Evolutionary conservation across 2,113 vertebrate species (phyloP).

Genomic region (Corythoichthys intestinalis): DNA sequence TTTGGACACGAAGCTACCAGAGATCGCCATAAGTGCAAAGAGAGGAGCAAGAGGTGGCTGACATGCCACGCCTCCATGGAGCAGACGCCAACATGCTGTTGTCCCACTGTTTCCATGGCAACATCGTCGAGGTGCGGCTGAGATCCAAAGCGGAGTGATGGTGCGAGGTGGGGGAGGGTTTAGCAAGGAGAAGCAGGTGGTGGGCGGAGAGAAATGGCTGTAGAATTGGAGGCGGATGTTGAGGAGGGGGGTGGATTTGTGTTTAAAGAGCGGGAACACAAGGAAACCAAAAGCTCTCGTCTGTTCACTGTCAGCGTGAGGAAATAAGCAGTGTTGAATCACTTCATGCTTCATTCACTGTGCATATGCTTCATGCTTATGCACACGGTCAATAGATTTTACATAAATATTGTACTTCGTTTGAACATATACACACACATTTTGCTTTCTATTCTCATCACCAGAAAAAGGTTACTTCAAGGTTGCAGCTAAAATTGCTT

Average conservation of each 20-base stretch:
- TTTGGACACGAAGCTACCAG: conserved; percentile 16
- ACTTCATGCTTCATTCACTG: conserved; percentile 1
- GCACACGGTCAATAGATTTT: background rate
- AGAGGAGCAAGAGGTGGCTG: conserved; percentile 24
- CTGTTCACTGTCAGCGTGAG: conserved; percentile 29
- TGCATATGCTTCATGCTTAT: background rate
- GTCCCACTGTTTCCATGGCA: conserved; percentile 83
- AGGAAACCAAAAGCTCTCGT: conserved; percentile 13
- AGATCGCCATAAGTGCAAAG: conserved; percentile 22
- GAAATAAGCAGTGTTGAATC: conserved; percentile 16
- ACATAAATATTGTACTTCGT: background rate
- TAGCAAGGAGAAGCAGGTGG: conserved; percentile 51
- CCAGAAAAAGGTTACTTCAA: conserved; percentile 42
- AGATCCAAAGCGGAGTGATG: conserved; percentile 64
- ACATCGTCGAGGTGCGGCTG: conserved; percentile 72
- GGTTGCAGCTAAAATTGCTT: conserved; percentile 37
- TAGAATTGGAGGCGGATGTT: conserved; percentile 34
- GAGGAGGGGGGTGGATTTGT: conserved; percentile 14
- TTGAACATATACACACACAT: background rate
- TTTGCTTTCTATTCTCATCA: background rate
- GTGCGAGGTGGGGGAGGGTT: conserved; percentile 52
- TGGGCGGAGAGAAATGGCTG: conserved; percentile 34
- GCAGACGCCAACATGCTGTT: conserved; percentile 73
- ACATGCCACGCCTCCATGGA: conserved; percentile 48
- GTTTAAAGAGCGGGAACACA: conserved; percentile 25